phyloP scores from a whole-genome alignment of 2,797 vertebrate genomes.

The Aphelocoma californica region DNA sequence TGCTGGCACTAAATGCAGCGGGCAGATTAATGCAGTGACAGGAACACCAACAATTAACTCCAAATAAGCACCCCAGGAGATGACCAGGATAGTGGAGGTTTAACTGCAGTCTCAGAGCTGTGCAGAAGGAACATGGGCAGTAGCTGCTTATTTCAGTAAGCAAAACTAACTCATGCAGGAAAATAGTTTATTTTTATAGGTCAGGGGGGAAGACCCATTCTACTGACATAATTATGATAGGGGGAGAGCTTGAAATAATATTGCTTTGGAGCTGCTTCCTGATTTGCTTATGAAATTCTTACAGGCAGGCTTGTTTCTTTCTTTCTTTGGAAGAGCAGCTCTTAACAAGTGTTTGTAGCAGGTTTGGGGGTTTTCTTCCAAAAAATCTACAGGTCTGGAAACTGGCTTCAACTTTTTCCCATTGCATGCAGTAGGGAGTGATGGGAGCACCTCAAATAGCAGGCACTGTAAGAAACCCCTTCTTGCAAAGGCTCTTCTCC shows the following conservation, averaged over 20 bases:
- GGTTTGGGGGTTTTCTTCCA: background rate
- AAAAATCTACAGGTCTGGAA: background rate
- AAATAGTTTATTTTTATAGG: background rate
- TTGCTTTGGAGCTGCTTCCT: background rate
- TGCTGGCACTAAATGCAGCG: background rate
- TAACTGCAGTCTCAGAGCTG: background rate
- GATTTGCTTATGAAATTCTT: background rate
- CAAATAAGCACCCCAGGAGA: background rate
- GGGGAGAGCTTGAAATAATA: background rate
- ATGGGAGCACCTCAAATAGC: background rate
- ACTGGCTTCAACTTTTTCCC: background rate
- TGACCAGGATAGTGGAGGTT: background rate
- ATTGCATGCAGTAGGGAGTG: fast-evolving
- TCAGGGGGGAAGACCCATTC: background rate
- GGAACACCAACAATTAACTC: background rate
- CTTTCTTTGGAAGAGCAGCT: background rate
- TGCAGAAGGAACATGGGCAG: background rate
- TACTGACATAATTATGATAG: background rate
- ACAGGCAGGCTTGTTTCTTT: background rate
- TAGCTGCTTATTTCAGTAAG: background rate
- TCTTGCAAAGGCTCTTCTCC: background rate
- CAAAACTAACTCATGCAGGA: background rate
- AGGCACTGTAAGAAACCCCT: background rate
- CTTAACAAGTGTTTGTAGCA: background rate
- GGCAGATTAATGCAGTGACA: background rate